A percentile compares a stretch with the other conserved stretches of the same genome.
phyloP scores from a whole-genome alignment of 2,797 vertebrate genomes.

The Phrynocephalus guinanensis region DNA sequence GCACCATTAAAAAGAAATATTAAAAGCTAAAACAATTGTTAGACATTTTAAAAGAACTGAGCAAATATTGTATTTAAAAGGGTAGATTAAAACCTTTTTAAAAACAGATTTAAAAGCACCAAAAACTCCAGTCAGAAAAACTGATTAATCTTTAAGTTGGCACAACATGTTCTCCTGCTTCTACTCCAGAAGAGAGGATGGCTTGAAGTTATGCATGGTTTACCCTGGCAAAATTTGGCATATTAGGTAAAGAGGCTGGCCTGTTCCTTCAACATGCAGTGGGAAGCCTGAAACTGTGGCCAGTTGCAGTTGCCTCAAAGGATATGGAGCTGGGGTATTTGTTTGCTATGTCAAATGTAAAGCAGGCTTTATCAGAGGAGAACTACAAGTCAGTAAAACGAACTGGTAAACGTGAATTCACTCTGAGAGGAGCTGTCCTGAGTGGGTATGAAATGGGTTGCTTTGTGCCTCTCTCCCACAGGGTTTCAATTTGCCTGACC shows the following conservation, averaged over 20 bases:
- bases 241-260: background rate
- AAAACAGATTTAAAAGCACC: too few relatives aligned
- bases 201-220: background rate
- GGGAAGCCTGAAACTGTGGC: background rate
- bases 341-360: background rate
- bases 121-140: too few relatives aligned
- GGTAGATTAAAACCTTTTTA: too few relatives aligned
- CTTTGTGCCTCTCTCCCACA: slow-evolving; percentile 2
- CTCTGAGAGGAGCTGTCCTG: slow-evolving; percentile 28
- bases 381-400: background rate
- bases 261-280: background rate
- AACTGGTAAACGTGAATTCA: background rate
- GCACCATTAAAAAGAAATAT: too few relatives aligned
- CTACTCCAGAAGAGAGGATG: too few relatives aligned
- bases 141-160: too few relatives aligned
- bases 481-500: slow-evolving; percentile 34
- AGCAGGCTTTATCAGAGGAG: background rate
- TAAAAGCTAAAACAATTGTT: too few relatives aligned
- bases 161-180: too few relatives aligned
- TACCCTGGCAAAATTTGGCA: too few relatives aligned
- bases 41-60: too few relatives aligned
- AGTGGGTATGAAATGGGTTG: slow-evolving; percentile 35
- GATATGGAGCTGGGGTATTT: background rate
- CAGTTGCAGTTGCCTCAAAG: background rate
- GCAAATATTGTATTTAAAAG: too few relatives aligned